A percentile compares a stretch with the other conserved stretches of the same genome.
phyloP scores from a whole-genome alignment of 2,797 vertebrate genomes.

The Limnodromus scolopaceus region DNA sequence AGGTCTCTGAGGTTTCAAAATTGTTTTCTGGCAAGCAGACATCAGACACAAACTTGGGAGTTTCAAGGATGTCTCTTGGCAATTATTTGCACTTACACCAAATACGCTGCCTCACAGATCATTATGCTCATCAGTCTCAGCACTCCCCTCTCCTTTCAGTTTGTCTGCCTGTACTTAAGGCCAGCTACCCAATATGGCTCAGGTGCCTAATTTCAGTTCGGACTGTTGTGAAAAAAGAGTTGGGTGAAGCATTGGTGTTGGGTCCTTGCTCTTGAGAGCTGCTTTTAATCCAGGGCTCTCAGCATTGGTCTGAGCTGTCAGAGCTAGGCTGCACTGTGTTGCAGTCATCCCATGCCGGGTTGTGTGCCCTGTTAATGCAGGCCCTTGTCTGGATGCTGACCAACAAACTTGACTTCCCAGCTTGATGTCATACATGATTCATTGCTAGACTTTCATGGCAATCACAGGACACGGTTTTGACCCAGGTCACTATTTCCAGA shows the following conservation, averaged over 20 bases:
- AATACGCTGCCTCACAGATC: background rate
- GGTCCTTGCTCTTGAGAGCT: background rate
- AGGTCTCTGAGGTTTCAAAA: background rate
- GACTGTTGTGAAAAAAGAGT: background rate
- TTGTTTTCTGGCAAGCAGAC: background rate
- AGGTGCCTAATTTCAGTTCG: background rate
- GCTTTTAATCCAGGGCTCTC: background rate
- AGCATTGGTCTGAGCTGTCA: rapidly evolving
- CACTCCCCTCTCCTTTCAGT: background rate
- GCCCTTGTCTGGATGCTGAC: background rate
- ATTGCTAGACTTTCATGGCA: background rate
- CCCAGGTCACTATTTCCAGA: rapidly evolving
- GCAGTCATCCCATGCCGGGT: background rate
- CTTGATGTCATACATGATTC: background rate
- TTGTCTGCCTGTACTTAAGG: background rate
- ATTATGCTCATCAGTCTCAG: rapidly evolving
- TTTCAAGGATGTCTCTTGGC: background rate
- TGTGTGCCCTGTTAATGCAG: background rate
- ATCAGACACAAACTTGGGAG: background rate
- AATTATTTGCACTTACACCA: background rate
- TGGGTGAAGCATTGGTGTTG: rapidly evolving
- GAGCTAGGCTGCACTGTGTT: background rate
- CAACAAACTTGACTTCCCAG: background rate
- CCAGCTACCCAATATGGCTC: background rate
- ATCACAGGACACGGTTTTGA: rapidly evolving